Percentiles rank a stretch among this genome's conserved stretches.
Evolutionary conservation across 2,113 vertebrate species (phyloP).

Genomic region (Onychorhynchus coronatus): DNA sequence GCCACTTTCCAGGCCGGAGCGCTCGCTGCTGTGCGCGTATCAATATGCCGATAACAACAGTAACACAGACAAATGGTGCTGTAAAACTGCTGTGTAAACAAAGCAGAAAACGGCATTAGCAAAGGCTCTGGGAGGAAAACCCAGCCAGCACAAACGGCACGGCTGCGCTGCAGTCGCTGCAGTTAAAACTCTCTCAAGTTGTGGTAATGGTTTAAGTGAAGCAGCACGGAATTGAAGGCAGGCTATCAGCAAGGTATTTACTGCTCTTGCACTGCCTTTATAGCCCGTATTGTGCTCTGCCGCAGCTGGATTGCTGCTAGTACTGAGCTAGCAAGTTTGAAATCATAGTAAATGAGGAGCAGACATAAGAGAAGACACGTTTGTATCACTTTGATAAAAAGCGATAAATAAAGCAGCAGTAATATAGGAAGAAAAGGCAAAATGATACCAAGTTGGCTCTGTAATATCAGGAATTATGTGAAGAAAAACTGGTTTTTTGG

Average conservation of each 20-base stretch:
- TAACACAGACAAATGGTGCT: background rate
- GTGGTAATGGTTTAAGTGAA: background rate
- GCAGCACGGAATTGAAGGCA: background rate
- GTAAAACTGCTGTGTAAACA: background rate
- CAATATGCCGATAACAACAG: accelerated
- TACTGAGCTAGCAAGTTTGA: background rate
- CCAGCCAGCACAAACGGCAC: background rate
- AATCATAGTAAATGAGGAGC: background rate
- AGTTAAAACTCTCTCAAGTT: background rate
- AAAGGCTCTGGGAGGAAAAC: background rate
- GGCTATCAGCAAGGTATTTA: background rate
- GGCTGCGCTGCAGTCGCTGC: background rate
- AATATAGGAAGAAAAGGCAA: background rate
- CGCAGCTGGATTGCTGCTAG: background rate
- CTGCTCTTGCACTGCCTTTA: background rate
- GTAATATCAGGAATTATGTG: background rate
- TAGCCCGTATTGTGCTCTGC: background rate
- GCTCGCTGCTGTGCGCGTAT: background rate
- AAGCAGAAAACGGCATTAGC: background rate
- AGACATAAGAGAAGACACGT: background rate
- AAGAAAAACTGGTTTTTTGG: background rate
- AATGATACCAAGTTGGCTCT: background rate
- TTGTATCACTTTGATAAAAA: background rate
- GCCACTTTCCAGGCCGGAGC: background rate
- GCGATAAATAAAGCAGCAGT: background rate